These are phyloP conservation scores for Stictocephala bisonia DNA, from an alignment of 2,888 invertebrate species.

Conservation along the genomic window DNA sequence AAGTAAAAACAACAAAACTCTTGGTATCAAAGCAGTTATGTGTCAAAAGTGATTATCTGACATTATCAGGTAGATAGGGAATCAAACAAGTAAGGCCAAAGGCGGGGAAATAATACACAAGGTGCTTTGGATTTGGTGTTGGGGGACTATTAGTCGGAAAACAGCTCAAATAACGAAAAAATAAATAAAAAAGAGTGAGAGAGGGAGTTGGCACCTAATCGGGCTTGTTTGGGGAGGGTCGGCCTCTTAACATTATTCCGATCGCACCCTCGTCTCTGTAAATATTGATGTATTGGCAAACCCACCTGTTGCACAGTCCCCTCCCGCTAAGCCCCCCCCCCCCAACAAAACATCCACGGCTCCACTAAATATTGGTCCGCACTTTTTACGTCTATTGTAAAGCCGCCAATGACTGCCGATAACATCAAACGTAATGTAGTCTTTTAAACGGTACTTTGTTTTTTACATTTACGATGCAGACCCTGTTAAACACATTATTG, in stretches of 20 bases:
- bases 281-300: constrained; percentile 50
- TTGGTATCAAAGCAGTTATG: no score
- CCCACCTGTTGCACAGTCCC: constrained; percentile 45
- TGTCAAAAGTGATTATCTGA: no score
- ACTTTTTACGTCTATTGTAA: constrained; percentile 33
- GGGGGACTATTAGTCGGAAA: constrained; percentile 20
- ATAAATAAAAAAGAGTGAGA: constrained; percentile 23
- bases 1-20: no score
- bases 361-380: constrained; percentile 21
- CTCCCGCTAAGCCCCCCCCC: background rate
- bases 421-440: no score
- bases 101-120: no score
- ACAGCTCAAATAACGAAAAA: constrained; percentile 39
- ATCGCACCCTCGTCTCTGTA: constrained; percentile 45
- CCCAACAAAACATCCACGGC: background rate
- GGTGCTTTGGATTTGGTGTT: no score
- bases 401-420: no score
- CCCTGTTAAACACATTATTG: no score
- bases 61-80: no score
- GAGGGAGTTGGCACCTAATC: constrained; percentile 37
- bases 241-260: constrained; percentile 40
- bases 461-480: no score
- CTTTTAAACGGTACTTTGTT: no score
- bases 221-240: constrained; percentile 37
- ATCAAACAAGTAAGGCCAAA: no score